Base-by-base conservation (phyloP, 2,888 invertebrate genomes). In the Pachydiplax longipennis region DNA sequence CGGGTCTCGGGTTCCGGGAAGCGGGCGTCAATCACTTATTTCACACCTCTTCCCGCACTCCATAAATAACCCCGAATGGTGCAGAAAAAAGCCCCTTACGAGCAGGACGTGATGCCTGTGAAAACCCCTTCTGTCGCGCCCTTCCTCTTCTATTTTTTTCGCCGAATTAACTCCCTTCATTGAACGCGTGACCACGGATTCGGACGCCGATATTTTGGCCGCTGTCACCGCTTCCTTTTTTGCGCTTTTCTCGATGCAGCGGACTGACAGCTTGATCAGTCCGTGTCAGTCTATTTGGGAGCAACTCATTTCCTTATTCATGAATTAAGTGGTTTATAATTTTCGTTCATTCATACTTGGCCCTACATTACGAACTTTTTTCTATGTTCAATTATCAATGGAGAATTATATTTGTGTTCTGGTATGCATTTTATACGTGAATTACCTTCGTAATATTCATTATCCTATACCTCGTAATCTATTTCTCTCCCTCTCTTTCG, bases 151-250 rank as follows among this genome's bases (percentile, higher is more conserved):
- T 65, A 65, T 65, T 65, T n/a, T 65, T 65, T 40, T 40, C 40
- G 81, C 81, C 44, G 81, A 81, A 81, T 81, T 81, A 81, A 81
- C 82, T 82, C 25, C 53, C 44, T 82, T 53, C 82, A 82, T 48
- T 82, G 82, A 82, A 82, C 44, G 25, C 53, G 82, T 53, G 82
- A 82, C 48, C 31, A n/a, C 48, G 53, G 44, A 53, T 82, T 53
- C 82, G 82, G 40, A 90, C 53, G 91, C 90, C 92, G 91, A 92
- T 92, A 92, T 92, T 91, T 91, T 91, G 90, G 91, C 91, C 91
- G 91, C 90, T 53, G 83, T 40, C 40, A 90, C 53, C 53, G 83
- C n/a, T n/a, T n/a, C n/a, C 58, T n/a, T 87, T 81, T 31, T 44
- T 44, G 44, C 44, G 44, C 4, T 44, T 44, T 44, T 81, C 80